Evolutionary conservation across 2,113 vertebrate species (phyloP).

Genomic region (Vulpes vulpes): DNA sequence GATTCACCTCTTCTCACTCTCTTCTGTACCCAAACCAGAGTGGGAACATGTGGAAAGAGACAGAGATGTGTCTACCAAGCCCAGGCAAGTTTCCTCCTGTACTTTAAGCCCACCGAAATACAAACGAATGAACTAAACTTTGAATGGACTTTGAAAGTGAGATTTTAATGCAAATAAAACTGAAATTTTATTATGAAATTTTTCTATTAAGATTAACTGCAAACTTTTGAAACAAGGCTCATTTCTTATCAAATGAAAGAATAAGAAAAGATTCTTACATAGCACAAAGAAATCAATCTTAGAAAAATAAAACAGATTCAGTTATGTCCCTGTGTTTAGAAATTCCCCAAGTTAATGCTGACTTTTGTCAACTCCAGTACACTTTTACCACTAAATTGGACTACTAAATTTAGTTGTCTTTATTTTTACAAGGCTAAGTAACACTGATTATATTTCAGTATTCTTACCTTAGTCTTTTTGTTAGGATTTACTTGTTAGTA

Average conservation of each 20-base stretch:
- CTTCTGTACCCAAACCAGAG: too few species aligned
- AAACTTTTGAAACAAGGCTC: neutral
- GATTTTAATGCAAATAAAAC: neutral
- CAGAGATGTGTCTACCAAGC: neutral
- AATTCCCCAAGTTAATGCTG: neutral
- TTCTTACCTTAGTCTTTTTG: neutral
- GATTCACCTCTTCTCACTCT: too few species aligned
- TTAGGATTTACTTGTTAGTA: conserved; percentile 5
- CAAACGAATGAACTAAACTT: neutral
- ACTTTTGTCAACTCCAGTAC: neutral
- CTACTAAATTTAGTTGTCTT: neutral
- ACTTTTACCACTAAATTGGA: neutral
- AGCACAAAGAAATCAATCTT: neutral
- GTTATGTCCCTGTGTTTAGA: neutral
- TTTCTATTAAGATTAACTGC: neutral
- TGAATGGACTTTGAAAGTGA: neutral
- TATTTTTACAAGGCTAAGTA: neutral
- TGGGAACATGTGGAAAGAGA: neutral
- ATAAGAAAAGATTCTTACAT: neutral
- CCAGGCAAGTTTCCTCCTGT: neutral
- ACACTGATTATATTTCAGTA: neutral
- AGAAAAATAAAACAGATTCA: neutral
- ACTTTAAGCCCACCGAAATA: neutral
- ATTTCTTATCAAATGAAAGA: neutral
- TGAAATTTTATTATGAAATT: neutral